phyloP scores from a whole-genome alignment of 2,888 invertebrate genomes.

The Meiosimyza decipiens region DNA sequence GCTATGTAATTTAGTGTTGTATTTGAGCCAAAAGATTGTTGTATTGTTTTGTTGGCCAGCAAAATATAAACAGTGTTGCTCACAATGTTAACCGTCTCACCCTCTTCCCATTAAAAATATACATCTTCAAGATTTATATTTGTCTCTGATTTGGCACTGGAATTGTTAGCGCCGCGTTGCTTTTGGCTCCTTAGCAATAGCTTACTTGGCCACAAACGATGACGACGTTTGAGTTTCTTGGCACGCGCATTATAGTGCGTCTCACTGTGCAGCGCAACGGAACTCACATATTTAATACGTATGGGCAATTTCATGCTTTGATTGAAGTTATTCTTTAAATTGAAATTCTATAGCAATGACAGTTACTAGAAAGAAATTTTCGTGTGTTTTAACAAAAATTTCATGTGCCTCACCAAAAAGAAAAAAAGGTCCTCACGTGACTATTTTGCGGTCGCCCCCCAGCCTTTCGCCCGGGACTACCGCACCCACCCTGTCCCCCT shows the following conservation, averaged over 20 bases:
- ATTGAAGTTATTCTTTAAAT: no score
- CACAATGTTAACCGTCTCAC: background rate
- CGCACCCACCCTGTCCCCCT: no score
- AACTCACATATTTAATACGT: no score
- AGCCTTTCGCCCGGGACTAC: no score
- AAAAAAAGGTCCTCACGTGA: no score
- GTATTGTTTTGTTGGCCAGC: slow-evolving; percentile 15
- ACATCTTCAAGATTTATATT: slow-evolving; percentile 32
- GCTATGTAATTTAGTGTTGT: background rate
- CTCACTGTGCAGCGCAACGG: no score
- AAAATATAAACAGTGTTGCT: slow-evolving; percentile 21
- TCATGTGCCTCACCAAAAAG: no score
- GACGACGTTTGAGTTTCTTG: slow-evolving; percentile 21
- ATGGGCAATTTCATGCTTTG: no score
- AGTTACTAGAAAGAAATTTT: no score
- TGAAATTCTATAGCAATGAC: no score
- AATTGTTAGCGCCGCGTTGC: slow-evolving; percentile 26
- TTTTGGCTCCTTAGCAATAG: slow-evolving; percentile 29
- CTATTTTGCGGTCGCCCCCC: no score
- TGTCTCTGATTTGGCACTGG: slow-evolving; percentile 17
- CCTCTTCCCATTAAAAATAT: background rate
- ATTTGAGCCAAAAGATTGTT: background rate
- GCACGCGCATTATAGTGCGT: slow-evolving; percentile 18
- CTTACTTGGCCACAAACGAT: slow-evolving; percentile 22
- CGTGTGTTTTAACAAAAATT: no score